These are phyloP conservation scores for Tricholauxania praeusta DNA, from an alignment of 2,888 invertebrate species.

Conservation along the genomic window DNA sequence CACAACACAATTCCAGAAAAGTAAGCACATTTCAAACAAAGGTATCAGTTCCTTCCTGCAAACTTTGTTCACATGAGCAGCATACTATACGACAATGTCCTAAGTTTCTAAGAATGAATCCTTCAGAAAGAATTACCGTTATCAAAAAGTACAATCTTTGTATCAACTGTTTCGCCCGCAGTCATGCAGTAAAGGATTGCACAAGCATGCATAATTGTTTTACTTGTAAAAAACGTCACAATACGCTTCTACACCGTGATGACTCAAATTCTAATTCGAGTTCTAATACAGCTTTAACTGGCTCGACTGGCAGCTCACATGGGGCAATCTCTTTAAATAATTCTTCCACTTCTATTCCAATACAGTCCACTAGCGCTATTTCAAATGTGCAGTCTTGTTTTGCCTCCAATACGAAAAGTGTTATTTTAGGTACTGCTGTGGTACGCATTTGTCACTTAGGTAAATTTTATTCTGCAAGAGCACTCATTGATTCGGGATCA, in stretches of 20 bases:
- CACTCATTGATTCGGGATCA: constrained; percentile 39
- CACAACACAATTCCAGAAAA: background rate
- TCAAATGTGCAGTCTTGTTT: constrained; percentile 9
- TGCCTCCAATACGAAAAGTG: background rate
- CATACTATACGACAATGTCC: constrained; percentile 40
- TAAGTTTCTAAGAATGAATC: constrained; percentile 27
- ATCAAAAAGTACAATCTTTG: constrained; percentile 14
- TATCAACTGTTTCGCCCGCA: constrained; percentile 19
- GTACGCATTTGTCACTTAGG: constrained; percentile 11
- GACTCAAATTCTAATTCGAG: background rate
- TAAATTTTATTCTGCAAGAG: constrained; percentile 20
- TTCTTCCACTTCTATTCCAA: background rate
- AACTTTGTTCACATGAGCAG: constrained; percentile 28
- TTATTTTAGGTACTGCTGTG: constrained; percentile 36
- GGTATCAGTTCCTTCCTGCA: constrained; percentile 20
- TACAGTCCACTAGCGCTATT: constrained; percentile 23
- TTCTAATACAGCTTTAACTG: background rate
- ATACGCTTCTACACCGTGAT: constrained; percentile 23
- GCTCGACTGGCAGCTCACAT: background rate
- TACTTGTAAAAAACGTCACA: constrained; percentile 22
- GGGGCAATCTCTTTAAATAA: background rate
- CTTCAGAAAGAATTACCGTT: background rate
- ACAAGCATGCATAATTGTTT: constrained; percentile 20
- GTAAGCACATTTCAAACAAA: constrained; percentile 17
- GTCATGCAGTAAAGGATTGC: constrained; percentile 16